phyloP scores from a whole-genome alignment of 1,140 invertebrate genomes.

The Zaprionus vittiger region DNA sequence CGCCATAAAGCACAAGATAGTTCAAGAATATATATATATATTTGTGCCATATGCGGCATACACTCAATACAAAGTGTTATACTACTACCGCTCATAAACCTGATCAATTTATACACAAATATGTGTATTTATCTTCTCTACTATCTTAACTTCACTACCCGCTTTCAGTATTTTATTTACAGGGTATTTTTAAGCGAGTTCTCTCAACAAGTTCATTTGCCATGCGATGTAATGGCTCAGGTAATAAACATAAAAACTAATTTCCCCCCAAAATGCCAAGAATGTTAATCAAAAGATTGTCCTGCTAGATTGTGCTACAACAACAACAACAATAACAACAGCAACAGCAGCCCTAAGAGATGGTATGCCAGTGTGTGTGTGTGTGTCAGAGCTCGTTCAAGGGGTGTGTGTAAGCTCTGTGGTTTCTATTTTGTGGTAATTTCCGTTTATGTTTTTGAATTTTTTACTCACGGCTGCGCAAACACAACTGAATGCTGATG shows the following conservation, averaged over 20 bases:
- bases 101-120: no score
- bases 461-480: slow-evolving; percentile 81
- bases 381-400: slow-evolving; percentile 17
- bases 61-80: no score
- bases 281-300: slow-evolving; percentile 83
- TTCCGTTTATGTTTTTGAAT: slow-evolving; percentile 83
- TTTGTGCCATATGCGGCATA: no score
- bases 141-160: neutral
- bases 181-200: slow-evolving; percentile 36
- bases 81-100: no score
- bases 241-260: slow-evolving; percentile 83
- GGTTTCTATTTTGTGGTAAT: slow-evolving; percentile 82
- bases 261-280: slow-evolving; percentile 78
- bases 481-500: slow-evolving; percentile 75
- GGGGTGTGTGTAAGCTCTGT: slow-evolving; percentile 58
- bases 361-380: slow-evolving; percentile 39
- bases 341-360: slow-evolving; percentile 11
- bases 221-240: slow-evolving; percentile 73
- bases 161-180: neutral
- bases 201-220: slow-evolving; percentile 72
- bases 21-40: no score
- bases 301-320: slow-evolving; percentile 71
- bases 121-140: no score
- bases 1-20: no score
- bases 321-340: slow-evolving; percentile 49